A percentile compares a stretch with the other conserved stretches of the same genome.
Conservation (phyloP, 2,797 vertebrate genomes). For the Melanogrammus aeglefinus region DNA sequence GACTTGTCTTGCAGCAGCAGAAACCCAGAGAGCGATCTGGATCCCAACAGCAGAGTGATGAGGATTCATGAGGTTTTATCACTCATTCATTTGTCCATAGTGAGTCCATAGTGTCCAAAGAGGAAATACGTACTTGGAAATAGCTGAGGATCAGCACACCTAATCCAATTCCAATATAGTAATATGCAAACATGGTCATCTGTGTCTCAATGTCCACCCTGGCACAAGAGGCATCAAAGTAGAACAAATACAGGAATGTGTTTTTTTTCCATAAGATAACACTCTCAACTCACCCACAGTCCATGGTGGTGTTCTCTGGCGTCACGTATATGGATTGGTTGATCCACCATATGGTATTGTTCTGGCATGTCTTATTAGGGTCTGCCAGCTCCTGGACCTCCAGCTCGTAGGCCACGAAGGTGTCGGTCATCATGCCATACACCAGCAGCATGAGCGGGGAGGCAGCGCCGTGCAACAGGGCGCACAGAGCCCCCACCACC, state of each 20-base stretch:
- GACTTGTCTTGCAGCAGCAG: conserved; percentile 72
- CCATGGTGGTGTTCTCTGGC: conserved; percentile 54
- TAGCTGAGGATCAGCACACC: conserved; percentile 72
- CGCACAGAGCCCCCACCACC: conserved; percentile 81
- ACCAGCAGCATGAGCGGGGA: conserved; percentile 84
- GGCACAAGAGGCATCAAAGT: conserved; percentile 30
- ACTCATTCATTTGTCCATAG: not conserved
- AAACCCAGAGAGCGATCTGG: conserved; percentile 78
- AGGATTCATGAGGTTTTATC: not conserved
- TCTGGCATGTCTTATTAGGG: conserved; percentile 81
- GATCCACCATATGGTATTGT: conserved; percentile 82
- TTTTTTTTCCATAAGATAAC: not conserved
- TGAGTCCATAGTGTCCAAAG: not conserved
- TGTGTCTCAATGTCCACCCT: conserved; percentile 75
- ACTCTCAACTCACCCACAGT: conserved; percentile 68
- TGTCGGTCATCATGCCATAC: conserved; percentile 88
- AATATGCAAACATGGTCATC: conserved; percentile 79
- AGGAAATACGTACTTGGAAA: conserved; percentile 70
- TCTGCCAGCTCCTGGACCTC: conserved; percentile 82
- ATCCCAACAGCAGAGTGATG: not conserved
- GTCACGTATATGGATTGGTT: conserved; percentile 73
- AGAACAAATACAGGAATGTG: not conserved
- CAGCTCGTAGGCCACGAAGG: conserved; percentile 86
- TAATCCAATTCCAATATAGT: conserved; percentile 75
- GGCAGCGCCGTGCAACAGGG: conserved; percentile 83